Evolutionary conservation across 2,888 invertebrate species (phyloP).

Genomic region (Watsonalla binaria): DNA sequence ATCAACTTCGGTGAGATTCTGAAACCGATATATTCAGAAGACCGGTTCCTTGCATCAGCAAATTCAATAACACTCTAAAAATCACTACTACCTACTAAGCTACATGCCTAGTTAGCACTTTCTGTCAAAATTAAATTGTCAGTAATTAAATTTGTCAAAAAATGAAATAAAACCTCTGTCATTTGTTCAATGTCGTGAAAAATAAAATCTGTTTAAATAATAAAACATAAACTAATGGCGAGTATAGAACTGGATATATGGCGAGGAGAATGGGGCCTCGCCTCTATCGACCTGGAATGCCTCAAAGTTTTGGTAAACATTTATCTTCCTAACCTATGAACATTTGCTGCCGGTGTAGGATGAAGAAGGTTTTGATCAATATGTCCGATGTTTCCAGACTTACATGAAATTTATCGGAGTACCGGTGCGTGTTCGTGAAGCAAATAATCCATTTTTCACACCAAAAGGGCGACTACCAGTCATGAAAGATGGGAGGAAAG

Average conservation of each 20-base stretch:
- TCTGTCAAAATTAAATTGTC: background rate
- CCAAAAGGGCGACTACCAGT: slow-evolving; percentile 86
- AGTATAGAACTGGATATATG: slow-evolving; percentile 85
- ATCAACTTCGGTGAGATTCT: too few relatives aligned
- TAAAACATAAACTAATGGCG: slow-evolving; percentile 42
- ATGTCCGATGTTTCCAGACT: slow-evolving; percentile 60
- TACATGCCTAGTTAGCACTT: too few relatives aligned
- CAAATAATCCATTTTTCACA: slow-evolving; percentile 84
- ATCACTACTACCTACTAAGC: too few relatives aligned
- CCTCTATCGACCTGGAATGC: slow-evolving; percentile 90
- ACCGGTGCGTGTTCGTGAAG: slow-evolving; percentile 83
- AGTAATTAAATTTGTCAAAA: slow-evolving; percentile 10
- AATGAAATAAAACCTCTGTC: slow-evolving; percentile 4
- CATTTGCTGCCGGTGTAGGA: slow-evolving; percentile 30
- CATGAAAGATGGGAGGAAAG: slow-evolving; percentile 78
- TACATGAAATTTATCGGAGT: slow-evolving; percentile 87
- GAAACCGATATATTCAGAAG: too few relatives aligned
- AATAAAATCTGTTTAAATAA: slow-evolving; percentile 13
- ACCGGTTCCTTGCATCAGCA: too few relatives aligned
- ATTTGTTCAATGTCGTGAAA: slow-evolving; percentile 25
- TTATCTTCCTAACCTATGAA: slow-evolving; percentile 32
- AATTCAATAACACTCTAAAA: too few relatives aligned
- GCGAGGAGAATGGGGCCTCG: slow-evolving; percentile 92
- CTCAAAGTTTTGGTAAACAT: slow-evolving; percentile 86
- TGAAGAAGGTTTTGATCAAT: slow-evolving; percentile 6